Conservation (phyloP, 1,140 invertebrate species). For the Nylanderia fulva region DNA sequence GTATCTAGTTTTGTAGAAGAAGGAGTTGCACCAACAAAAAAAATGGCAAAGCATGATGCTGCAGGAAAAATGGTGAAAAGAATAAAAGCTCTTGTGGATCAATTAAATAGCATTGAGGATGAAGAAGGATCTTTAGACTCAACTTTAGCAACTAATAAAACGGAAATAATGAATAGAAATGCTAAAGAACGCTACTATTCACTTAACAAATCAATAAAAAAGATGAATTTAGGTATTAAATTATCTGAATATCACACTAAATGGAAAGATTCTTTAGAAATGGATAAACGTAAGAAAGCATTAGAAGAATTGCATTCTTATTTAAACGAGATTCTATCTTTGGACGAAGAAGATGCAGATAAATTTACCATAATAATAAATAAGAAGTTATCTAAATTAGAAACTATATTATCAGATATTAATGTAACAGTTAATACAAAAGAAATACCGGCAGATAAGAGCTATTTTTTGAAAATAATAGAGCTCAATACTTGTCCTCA, state of each 20-base stretch:
- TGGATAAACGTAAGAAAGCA: constrained; percentile 52
- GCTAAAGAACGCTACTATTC: constrained; percentile 68
- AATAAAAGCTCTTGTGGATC: constrained; percentile 71
- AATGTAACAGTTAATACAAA: too few relatives aligned
- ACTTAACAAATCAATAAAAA: constrained; percentile 59
- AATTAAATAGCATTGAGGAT: not conserved
- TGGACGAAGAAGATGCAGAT: constrained; percentile 55
- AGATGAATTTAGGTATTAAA: constrained; percentile 78
- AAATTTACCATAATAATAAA: too few relatives aligned
- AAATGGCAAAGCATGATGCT: constrained; percentile 87
- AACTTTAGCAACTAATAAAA: not conserved
- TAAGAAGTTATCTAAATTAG: constrained; percentile 20
- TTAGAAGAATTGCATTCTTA: constrained; percentile 27
- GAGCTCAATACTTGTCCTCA: too few relatives aligned
- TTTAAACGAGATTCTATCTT: too few relatives aligned
- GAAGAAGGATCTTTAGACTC: not conserved
- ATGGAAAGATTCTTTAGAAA: constrained; percentile 64
- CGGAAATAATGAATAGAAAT: constrained; percentile 3
- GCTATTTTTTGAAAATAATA: too few relatives aligned
- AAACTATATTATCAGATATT: not conserved
- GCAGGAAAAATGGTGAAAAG: constrained; percentile 86
- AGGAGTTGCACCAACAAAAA: constrained; percentile 86
- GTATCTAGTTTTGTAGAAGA: constrained; percentile 76
- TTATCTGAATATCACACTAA: constrained; percentile 76
- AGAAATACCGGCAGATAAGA: too few relatives aligned